Base-by-base conservation (phyloP, 2,113 vertebrate genomes). In the Collichthys lucidus region DNA sequence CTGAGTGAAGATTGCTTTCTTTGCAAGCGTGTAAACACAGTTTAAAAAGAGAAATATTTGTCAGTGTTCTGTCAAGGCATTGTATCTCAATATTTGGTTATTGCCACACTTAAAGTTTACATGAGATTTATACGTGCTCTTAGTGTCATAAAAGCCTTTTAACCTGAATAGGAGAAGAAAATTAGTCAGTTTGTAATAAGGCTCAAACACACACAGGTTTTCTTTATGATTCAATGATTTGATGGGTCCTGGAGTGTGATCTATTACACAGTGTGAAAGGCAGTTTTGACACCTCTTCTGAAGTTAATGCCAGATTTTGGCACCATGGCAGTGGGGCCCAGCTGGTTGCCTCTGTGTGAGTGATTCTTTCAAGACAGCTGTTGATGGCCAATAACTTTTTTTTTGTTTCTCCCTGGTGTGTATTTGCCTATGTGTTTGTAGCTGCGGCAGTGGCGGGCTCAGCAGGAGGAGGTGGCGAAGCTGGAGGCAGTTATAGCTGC, bases 401-500 rank as follows among this genome's bases (percentile, higher is more conserved):
- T 35, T 71, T 77, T 63, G 22, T 83, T 64, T 47, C 50, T 53
- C 29, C 55, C 60, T 8, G 24, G 22, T 85, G 65, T 79, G 57
- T 56, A 22, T 88, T 65, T 85, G 69, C 72, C 49, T 90, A 26
- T 83, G 82, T 82, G 66, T 77, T 63, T 89, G 63, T 88, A 99
- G 98, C 93, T 99, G 85, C 92, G 94, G 47, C 95, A 94, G 52
- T 98, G 97, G 97, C 94, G 91, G 79, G 91, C 88, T 35, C 96
- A 95, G 77, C 97, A 98, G 92, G 96, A 97, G 89, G 97, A 98
- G 91, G 92, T 95, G 82, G 93, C 95, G 2, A 92, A 83, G 81
- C 90, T 97, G 40, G 97, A 99, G 92, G 96, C 95, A 84, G 94
- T 95, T 70, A 91, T 97, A 66, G 95, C 95, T 89, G 91, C 93